Evolutionary conservation across 2,113 vertebrate genomes (phyloP).

Genomic region (Dinomys branickii): DNA sequence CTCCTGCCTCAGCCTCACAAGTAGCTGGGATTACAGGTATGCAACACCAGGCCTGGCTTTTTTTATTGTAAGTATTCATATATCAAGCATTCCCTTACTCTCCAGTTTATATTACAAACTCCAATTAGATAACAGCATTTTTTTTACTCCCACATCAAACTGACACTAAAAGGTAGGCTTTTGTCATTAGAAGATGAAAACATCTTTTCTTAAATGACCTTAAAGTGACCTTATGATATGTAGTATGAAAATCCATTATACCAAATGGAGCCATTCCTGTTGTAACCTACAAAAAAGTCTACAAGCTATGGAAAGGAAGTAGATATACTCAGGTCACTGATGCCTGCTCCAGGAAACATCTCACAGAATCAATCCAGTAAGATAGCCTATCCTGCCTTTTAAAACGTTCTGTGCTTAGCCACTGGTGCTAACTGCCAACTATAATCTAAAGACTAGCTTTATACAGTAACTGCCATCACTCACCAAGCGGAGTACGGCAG

Average conservation of each 20-base stretch:
- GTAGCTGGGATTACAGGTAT: background rate
- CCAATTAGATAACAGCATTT: background rate
- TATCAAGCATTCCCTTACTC: background rate
- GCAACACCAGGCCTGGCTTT: background rate
- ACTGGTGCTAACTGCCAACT: background rate
- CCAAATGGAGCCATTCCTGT: background rate
- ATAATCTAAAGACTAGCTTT: background rate
- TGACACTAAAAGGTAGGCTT: background rate
- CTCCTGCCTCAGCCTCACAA: background rate
- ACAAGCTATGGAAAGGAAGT: background rate
- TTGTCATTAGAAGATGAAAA: background rate
- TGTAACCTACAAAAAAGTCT: background rate
- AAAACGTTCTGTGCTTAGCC: background rate
- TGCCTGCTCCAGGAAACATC: background rate
- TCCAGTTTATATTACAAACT: background rate
- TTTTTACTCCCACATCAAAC: constrained; percentile 8
- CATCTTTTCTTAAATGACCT: constrained; percentile 4
- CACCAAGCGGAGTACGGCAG: background rate
- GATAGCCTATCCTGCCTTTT: background rate
- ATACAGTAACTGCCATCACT: background rate
- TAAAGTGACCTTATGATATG: background rate
- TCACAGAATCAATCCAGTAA: background rate
- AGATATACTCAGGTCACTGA: background rate
- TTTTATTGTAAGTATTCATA: background rate
- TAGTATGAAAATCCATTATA: background rate